Percentiles rank a stretch among this genome's conserved stretches.
phyloP scores from a whole-genome alignment of 2,797 vertebrate genomes.

The Eupleurogrammus muticus region DNA sequence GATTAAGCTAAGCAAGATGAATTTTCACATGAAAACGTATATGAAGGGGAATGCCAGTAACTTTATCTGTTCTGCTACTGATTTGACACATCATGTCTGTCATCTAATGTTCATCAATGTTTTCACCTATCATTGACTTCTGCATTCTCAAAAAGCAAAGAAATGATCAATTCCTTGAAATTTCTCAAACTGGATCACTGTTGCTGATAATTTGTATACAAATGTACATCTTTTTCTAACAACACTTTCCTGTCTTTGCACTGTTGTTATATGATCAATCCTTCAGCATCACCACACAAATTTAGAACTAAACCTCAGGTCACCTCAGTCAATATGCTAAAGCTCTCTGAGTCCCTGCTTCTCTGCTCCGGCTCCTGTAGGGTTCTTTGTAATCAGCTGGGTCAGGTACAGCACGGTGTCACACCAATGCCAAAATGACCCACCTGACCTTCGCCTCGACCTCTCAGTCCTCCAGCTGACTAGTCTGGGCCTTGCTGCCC shows the following conservation, averaged over 20 bases:
- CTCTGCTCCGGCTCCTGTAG: constrained; percentile 16
- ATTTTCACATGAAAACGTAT: no score
- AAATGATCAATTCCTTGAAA: not conserved
- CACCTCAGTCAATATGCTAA: constrained; percentile 37
- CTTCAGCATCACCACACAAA: not conserved
- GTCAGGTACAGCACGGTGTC: constrained; percentile 52
- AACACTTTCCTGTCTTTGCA: not conserved
- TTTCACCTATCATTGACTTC: no score
- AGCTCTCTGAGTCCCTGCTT: not conserved
- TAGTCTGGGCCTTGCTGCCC: constrained; percentile 43
- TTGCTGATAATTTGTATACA: not conserved
- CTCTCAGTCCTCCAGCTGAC: constrained; percentile 39
- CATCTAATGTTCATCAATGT: not conserved
- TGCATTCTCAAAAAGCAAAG: not conserved
- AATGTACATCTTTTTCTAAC: no score
- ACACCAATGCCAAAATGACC: constrained; percentile 55
- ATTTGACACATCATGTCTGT: no score
- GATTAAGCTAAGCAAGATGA: no score
- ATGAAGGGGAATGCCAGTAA: no score
- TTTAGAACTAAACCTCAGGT: not conserved
- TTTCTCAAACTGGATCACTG: not conserved
- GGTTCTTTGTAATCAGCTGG: constrained; percentile 40
- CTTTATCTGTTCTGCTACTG: no score
- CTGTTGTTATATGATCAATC: not conserved
- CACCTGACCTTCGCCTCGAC: constrained; percentile 60